Conservation (phyloP, 1,140 invertebrate species). For the Aphelinus certus region DNA sequence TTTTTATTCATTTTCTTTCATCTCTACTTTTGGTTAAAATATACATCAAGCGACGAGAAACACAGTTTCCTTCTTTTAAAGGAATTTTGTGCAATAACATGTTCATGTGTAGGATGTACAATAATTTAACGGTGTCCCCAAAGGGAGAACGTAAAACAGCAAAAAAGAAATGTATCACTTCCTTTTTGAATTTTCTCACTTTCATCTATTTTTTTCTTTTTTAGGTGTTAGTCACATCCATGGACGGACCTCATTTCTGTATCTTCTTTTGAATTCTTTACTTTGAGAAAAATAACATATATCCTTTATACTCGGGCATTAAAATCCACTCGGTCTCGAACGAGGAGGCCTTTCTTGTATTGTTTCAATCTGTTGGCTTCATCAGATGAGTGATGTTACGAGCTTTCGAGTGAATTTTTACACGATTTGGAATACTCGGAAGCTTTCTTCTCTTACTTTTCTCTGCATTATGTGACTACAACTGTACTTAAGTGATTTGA, state of each 20-base stretch:
- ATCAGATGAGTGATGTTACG: too few relatives aligned
- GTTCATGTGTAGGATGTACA: constrained; percentile 21
- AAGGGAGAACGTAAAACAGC: constrained; percentile 13
- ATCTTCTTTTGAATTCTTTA: not conserved
- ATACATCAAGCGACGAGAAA: constrained; percentile 35
- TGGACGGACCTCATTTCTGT: constrained; percentile 35
- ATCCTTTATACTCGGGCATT: not conserved
- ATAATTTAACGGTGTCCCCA: constrained; percentile 23
- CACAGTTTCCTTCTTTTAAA: constrained; percentile 29
- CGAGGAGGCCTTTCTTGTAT: too few relatives aligned
- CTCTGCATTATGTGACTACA: constrained; percentile 23
- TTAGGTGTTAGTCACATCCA: constrained; percentile 36
- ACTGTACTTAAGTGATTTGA: constrained; percentile 30
- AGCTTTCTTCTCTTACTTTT: constrained; percentile 18
- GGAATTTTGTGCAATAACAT: constrained; percentile 36
- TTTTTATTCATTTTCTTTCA: constrained; percentile 6
- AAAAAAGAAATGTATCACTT: constrained; percentile 14
- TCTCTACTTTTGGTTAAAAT: constrained; percentile 1
- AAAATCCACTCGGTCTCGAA: not conserved
- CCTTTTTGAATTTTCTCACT: not conserved
- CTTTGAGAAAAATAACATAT: constrained; percentile 27
- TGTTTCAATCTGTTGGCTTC: too few relatives aligned
- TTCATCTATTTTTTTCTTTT: constrained; percentile 9
- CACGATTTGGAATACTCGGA: constrained; percentile 8
- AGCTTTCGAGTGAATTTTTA: too few relatives aligned